phyloP scores from a whole-genome alignment of 2,113 vertebrate species.

The Micronisus gabar region DNA sequence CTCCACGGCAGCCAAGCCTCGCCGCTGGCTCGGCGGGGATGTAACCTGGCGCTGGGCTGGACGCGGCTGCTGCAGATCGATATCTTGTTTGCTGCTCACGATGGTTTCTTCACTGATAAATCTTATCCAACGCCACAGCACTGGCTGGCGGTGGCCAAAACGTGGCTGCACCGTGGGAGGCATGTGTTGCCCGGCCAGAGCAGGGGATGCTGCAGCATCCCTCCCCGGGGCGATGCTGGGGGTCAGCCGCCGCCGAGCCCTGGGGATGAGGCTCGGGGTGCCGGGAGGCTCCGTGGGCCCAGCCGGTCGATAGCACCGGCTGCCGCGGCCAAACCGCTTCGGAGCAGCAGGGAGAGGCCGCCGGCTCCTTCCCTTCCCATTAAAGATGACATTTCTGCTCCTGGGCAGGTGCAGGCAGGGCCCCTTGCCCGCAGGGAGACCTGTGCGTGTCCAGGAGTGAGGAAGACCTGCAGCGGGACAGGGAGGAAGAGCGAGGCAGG shows the following conservation, averaged over 20 bases:
- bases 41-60: neutral
- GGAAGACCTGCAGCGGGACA: neutral
- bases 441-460: neutral
- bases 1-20: neutral
- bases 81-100: neutral
- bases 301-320: neutral
- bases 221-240: neutral
- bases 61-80: neutral
- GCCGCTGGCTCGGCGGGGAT: neutral
- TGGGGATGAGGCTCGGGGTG: neutral
- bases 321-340: too few relatives aligned
- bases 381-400: neutral
- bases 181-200: neutral
- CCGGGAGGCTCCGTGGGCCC: neutral
- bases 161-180: rapidly evolving
- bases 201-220: neutral
- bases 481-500: neutral
- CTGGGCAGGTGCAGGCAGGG: neutral
- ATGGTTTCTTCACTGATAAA: neutral
- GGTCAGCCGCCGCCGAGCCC: neutral
- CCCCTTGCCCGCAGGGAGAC: neutral
- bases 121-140: neutral
- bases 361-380: neutral
- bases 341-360: neutral
- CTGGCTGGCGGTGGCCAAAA: neutral